Evolutionary conservation across 2,113 vertebrate genomes (phyloP).

Genomic region (Tachycineta bicolor): DNA sequence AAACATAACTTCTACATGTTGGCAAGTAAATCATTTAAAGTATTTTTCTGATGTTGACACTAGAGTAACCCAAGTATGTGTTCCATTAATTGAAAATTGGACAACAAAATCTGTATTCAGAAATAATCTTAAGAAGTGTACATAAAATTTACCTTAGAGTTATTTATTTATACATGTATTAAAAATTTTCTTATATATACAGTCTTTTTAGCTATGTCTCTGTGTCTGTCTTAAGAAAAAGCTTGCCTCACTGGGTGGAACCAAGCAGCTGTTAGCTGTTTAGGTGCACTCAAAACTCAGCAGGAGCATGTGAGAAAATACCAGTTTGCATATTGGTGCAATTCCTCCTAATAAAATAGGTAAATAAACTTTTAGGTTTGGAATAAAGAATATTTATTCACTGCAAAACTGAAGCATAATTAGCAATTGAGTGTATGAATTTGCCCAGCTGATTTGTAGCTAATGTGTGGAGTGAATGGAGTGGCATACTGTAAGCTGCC

Average conservation of each 20-base stretch:
- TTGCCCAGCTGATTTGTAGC: not conserved
- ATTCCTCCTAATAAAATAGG: not conserved
- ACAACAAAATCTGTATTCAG: not conserved
- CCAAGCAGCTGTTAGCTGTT: not conserved
- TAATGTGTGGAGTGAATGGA: not conserved
- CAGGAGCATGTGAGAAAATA: not conserved
- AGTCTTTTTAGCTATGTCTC: not conserved
- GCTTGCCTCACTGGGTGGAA: not conserved
- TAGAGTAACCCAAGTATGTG: not conserved
- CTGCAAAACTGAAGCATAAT: not conserved
- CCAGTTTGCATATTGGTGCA: not conserved
- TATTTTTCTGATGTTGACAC: not conserved
- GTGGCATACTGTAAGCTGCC: not conserved
- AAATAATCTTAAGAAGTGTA: not conserved
- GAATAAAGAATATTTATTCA: not conserved
- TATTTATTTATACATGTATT: not conserved
- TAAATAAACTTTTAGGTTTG: not conserved
- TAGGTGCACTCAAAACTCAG: not conserved
- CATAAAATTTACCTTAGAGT: not conserved
- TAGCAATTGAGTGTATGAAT: not conserved
- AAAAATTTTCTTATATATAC: not conserved
- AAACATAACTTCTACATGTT: conserved; percentile 83
- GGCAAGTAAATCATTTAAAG: conserved; percentile 83
- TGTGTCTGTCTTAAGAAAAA: not conserved
- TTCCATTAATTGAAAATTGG: not conserved